These are phyloP conservation scores for Molorchus minor DNA, from an alignment of 2,888 invertebrate species.

Conservation along the genomic window DNA sequence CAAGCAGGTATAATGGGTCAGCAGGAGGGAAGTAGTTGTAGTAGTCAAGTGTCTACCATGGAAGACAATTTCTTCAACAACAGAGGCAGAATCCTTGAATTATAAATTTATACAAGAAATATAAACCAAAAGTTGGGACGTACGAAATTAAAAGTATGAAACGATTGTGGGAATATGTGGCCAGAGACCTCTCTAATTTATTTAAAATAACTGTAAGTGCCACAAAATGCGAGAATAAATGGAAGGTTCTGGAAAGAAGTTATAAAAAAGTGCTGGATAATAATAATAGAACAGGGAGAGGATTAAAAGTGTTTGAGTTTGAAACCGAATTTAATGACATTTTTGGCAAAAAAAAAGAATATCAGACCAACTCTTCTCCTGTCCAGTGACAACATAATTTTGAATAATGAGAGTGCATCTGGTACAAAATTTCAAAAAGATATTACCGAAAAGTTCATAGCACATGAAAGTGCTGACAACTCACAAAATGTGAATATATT, in stretches of 20 bases:
- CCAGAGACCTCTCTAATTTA: not conserved
- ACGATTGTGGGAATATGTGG: not conserved
- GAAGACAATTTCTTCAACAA: too few relatives aligned
- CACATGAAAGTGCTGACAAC: too few relatives aligned
- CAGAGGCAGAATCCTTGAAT: not conserved
- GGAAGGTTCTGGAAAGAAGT: constrained; percentile 31
- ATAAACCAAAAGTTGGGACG: not conserved
- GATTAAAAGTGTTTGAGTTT: constrained; percentile 29
- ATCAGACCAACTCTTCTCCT: too few relatives aligned
- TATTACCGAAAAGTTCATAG: too few relatives aligned
- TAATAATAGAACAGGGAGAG: constrained; percentile 25
- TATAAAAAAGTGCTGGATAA: constrained; percentile 32
- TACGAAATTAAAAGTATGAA: not conserved
- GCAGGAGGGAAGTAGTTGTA: too few relatives aligned
- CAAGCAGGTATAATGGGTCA: too few relatives aligned
- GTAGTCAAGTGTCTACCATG: too few relatives aligned
- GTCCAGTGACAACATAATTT: too few relatives aligned
- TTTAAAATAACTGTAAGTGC: constrained; percentile 14
- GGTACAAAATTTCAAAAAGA: too few relatives aligned
- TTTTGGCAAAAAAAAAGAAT: constrained; percentile 8
- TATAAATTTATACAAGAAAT: not conserved
- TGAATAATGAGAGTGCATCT: too few relatives aligned
- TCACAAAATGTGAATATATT: too few relatives aligned
- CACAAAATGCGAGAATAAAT: constrained; percentile 30
- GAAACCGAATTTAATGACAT: constrained; percentile 19